phyloP scores from a whole-genome alignment of 2,888 invertebrate species.

The Eustalomyia histrio region DNA sequence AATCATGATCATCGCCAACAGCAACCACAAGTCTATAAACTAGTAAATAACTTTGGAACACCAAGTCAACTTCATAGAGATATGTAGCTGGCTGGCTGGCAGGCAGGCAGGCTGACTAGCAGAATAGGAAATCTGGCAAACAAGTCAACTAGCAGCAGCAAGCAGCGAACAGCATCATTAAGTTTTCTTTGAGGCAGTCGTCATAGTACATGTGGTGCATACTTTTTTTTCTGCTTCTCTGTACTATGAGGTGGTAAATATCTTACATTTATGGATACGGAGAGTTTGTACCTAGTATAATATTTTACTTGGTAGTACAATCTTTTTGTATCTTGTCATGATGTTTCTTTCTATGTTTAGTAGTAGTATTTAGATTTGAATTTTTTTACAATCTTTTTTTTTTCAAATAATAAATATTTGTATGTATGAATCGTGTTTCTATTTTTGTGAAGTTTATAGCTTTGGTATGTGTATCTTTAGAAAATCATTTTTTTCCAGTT shows the following conservation, averaged over 20 bases:
- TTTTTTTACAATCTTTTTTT: neutral
- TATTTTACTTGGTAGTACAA: neutral
- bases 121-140: conserved; percentile 41
- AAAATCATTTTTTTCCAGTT: neutral
- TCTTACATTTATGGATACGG: neutral
- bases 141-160: conserved; percentile 17
- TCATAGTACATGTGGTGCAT: conserved; percentile 1
- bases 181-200: conserved; percentile 28
- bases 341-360: conserved; percentile 15
- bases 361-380: neutral
- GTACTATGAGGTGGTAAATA: neutral
- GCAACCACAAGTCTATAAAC: conserved; percentile 30
- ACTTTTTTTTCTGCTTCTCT: conserved; percentile 1
- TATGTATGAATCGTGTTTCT: conserved; percentile 1
- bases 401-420: neutral
- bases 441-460: neutral
- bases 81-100: neutral
- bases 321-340: neutral
- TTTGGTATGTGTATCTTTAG: neutral
- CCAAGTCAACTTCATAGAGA: conserved; percentile 39
- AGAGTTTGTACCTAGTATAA: neutral
- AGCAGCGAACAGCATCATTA: conserved; percentile 43
- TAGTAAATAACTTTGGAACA: conserved; percentile 61
- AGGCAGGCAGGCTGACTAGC: conserved; percentile 17
- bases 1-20: conserved; percentile 4